Conservation (phyloP, 2,888 invertebrate genomes). For the Drosophila anceps region DNA sequence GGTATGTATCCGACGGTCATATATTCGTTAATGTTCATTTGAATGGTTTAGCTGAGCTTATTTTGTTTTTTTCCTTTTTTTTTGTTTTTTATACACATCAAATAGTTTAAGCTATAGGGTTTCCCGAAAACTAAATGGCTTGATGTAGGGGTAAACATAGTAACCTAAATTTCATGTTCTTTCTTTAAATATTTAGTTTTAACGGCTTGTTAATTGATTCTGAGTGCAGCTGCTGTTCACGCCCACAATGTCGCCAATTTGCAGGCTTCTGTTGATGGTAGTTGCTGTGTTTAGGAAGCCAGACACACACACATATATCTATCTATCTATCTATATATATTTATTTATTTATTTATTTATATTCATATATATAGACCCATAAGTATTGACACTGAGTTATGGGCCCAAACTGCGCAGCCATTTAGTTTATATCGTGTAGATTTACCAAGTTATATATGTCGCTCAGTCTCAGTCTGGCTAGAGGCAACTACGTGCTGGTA, state of each 20-base stretch:
- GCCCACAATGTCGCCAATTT: slow-evolving; percentile 55
- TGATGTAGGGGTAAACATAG: neutral
- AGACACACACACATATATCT: neutral
- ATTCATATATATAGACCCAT: slow-evolving; percentile 38
- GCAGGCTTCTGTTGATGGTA: slow-evolving; percentile 32
- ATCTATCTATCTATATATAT: neutral
- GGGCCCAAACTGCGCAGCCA: slow-evolving; percentile 57
- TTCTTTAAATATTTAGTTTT: slow-evolving; percentile 41
- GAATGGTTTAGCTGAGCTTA: neutral
- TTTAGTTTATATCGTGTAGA: slow-evolving; percentile 30
- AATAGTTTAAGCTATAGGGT: neutral
- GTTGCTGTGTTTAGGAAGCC: slow-evolving; percentile 42
- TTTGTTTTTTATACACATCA: neutral
- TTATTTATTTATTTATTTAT: neutral
- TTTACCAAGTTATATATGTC: slow-evolving; percentile 12
- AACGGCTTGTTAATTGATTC: slow-evolving; percentile 64
- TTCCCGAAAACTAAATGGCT: neutral
- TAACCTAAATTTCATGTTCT: slow-evolving; percentile 49
- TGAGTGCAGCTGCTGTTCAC: slow-evolving; percentile 47
- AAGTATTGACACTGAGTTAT: slow-evolving; percentile 72
- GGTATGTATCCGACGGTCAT: neutral
- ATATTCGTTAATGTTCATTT: neutral
- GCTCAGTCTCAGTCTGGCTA: neutral
- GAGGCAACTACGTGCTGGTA: no score
- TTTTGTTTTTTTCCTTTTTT: neutral